These are phyloP conservation scores for Penaeus indicus DNA, from an alignment of 1,140 invertebrate genomes.

Conservation along the genomic window DNA sequence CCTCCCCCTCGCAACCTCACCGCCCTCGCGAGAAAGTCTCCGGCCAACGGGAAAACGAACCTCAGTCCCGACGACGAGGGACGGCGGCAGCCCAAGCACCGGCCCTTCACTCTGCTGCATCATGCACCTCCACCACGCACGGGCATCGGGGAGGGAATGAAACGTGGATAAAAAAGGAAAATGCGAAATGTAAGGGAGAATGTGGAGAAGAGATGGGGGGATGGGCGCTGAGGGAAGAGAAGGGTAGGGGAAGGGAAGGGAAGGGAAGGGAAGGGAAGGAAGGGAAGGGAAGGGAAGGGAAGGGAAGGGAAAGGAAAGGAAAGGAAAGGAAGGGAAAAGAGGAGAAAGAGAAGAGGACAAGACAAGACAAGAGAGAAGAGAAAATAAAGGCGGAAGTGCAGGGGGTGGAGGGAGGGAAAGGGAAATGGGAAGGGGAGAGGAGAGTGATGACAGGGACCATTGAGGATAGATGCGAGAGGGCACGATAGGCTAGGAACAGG, in stretches of 20 bases:
- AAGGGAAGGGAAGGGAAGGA: no score
- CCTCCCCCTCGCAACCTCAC: no score
- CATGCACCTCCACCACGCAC: no score
- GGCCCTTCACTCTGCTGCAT: no score
- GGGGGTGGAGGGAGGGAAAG: background rate
- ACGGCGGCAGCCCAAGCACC: no score
- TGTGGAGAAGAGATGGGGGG: background rate
- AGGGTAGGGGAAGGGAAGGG: background rate
- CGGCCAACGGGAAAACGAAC: no score
- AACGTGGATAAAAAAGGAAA: no score
- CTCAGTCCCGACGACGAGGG: no score
- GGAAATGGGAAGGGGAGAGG: background rate
- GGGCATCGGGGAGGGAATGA: no score
- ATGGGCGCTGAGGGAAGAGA: background rate
- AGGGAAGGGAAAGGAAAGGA: background rate
- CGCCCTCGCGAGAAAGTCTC: no score
- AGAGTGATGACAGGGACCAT: background rate
- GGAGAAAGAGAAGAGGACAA: background rate
- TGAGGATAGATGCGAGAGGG: background rate
- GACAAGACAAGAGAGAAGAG: background rate
- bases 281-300: no score
- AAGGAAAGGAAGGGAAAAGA: background rate
- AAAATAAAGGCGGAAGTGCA: background rate
- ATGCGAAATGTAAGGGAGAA: no score
- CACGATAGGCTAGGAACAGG: background rate